phyloP scores from a whole-genome alignment of 1,140 invertebrate genomes.

The Drosophila insularis region DNA sequence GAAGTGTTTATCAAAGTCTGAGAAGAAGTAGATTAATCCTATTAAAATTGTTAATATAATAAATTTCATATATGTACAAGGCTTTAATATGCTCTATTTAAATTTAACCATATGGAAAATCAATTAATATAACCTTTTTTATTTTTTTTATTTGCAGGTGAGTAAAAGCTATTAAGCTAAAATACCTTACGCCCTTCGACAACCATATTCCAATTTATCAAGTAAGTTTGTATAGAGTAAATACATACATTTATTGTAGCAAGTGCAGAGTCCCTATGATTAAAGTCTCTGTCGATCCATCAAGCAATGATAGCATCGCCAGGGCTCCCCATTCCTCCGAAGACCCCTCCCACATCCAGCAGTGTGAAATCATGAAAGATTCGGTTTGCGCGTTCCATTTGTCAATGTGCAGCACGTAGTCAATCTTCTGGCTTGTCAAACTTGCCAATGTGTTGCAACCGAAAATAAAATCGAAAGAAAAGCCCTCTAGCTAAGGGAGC shows the following conservation, averaged over 20 bases:
- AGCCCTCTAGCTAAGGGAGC: neutral
- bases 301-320: constrained; percentile 3
- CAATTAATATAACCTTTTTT: neutral
- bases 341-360: constrained; percentile 5
- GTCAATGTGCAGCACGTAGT: constrained; percentile 79
- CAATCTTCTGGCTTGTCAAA: constrained; percentile 79
- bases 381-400: constrained; percentile 60
- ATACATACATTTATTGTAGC: neutral
- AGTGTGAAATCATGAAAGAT: constrained; percentile 15
- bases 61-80: too few relatives aligned
- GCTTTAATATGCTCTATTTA: too few relatives aligned
- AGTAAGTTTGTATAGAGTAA: constrained; percentile 31
- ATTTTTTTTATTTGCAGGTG: constrained; percentile 54
- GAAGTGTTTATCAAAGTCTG: too few relatives aligned
- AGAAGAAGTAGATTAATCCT: too few relatives aligned
- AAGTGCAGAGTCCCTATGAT: constrained; percentile 35
- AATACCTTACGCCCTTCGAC: neutral
- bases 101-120: neutral
- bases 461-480: constrained; percentile 37
- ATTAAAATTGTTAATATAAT: too few relatives aligned
- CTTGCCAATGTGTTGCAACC: constrained; percentile 76
- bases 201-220: constrained; percentile 45
- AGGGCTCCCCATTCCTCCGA: too few relatives aligned
- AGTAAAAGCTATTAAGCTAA: constrained; percentile 35
- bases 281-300: constrained; percentile 4